Conservation (phyloP, 2,888 invertebrate species). For the Allophyes oxyacanthae region DNA sequence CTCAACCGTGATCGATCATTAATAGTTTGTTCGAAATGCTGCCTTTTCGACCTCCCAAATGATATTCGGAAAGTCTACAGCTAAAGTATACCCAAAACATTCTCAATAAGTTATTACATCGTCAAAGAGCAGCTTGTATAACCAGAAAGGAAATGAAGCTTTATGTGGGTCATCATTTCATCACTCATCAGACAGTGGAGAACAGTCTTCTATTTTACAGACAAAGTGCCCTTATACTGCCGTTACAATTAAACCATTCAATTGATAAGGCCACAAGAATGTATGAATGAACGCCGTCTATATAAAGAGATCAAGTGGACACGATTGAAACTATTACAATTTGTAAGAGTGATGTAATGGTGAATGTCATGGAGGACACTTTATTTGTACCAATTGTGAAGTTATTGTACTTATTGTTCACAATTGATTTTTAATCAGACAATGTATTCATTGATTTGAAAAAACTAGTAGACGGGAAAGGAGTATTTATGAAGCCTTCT, state of each 20-base stretch:
- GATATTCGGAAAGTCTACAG: too few species aligned
- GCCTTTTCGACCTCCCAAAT: too few species aligned
- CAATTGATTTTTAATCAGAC: conserved; percentile 47
- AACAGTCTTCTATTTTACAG: conserved; percentile 7
- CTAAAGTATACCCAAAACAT: background rate
- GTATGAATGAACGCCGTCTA: conserved; percentile 57
- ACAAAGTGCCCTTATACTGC: conserved; percentile 38
- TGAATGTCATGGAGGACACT: conserved; percentile 46
- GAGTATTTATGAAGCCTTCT: conserved; percentile 8
- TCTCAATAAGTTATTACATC: conserved; percentile 11
- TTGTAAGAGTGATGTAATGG: conserved; percentile 39
- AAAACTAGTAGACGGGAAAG: background rate
- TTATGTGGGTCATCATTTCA: conserved; percentile 23
- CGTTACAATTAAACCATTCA: conserved; percentile 48
- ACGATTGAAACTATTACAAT: conserved; percentile 33
- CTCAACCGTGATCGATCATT: too few species aligned
- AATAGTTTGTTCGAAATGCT: too few species aligned
- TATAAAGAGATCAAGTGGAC: conserved; percentile 53
- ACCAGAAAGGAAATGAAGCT: conserved; percentile 12
- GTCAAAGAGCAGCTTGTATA: conserved; percentile 7
- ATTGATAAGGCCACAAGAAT: conserved; percentile 64
- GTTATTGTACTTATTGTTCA: conserved; percentile 22
- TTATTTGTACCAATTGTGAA: conserved; percentile 38
- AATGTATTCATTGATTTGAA: conserved; percentile 26
- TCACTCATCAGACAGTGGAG: too few species aligned